phyloP scores from a whole-genome alignment of 2,113 vertebrate species.

The Salvelinus sp. region DNA sequence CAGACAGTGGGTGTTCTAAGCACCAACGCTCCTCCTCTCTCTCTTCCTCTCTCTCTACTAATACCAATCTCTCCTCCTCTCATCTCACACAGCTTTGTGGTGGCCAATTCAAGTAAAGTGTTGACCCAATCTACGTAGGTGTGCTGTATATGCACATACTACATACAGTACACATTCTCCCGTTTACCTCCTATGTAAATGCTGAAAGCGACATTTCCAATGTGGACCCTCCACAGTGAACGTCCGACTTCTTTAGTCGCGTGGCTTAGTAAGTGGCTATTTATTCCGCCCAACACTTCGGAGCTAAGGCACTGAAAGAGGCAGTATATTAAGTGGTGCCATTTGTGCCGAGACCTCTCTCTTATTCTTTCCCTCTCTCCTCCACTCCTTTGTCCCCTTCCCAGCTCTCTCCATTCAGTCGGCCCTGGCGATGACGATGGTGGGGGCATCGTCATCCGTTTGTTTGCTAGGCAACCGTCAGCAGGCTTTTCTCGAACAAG shows the following conservation, averaged over 20 bases:
- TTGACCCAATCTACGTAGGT: too few relatives aligned
- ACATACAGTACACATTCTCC: background rate
- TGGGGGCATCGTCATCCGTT: background rate
- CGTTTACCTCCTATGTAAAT: background rate
- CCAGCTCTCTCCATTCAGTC: background rate
- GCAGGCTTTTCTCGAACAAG: background rate
- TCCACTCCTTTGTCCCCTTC: background rate
- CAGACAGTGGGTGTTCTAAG: background rate
- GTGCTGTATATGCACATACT: too few relatives aligned
- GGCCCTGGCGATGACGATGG: background rate
- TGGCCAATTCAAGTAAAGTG: too few relatives aligned
- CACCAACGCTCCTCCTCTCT: background rate
- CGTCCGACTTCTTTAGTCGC: background rate
- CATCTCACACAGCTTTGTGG: too few relatives aligned
- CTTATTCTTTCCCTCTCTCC: background rate
- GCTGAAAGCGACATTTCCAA: background rate
- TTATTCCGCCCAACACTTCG: background rate
- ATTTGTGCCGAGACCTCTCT: background rate
- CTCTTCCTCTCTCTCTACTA: background rate
- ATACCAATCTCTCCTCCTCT: background rate
- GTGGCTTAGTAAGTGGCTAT: background rate
- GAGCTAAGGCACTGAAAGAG: background rate
- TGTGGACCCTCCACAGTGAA: background rate
- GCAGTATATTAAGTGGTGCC: background rate
- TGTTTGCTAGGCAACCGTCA: constrained; percentile 7